These are phyloP conservation scores for Dipodomys spectabilis DNA, from an alignment of 2,113 vertebrate genomes.

Conservation along the genomic window DNA sequence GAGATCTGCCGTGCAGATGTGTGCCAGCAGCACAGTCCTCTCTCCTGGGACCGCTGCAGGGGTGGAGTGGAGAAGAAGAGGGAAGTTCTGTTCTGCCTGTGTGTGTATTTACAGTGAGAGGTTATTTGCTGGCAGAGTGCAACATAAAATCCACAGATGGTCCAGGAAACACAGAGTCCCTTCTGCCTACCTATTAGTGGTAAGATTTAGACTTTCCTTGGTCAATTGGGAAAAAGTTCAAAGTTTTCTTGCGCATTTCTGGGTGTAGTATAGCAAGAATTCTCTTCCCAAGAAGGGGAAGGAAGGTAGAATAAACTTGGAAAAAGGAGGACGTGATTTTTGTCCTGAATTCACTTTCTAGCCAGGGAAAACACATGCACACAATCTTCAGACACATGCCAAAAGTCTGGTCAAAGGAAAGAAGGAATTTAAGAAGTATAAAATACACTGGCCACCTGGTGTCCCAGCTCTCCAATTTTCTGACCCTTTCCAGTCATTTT, in stretches of 20 bases:
- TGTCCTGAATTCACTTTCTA: neutral
- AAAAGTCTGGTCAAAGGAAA: neutral
- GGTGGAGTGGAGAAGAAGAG: neutral
- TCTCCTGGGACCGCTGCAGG: neutral
- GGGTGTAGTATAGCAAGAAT: neutral
- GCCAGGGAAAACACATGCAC: neutral
- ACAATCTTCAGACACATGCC: neutral
- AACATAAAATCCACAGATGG: neutral
- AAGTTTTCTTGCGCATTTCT: neutral
- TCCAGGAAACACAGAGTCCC: too few relatives aligned
- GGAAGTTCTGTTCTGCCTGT: neutral
- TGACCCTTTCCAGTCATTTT: neutral
- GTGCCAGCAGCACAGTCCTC: neutral
- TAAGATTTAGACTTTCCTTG: neutral
- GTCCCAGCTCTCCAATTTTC: neutral
- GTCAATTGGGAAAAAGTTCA: neutral
- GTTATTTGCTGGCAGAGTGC: neutral
- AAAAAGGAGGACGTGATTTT: neutral
- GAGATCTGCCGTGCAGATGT: neutral
- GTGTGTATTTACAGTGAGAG: neutral
- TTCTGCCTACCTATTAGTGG: neutral
- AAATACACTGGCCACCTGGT: neutral
- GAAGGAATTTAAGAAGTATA: neutral
- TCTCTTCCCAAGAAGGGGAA: neutral
- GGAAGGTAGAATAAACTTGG: neutral